These are phyloP conservation scores for Pollimyrus isidori DNA, from an alignment of 2,113 vertebrate genomes.

Conservation along the genomic window DNA sequence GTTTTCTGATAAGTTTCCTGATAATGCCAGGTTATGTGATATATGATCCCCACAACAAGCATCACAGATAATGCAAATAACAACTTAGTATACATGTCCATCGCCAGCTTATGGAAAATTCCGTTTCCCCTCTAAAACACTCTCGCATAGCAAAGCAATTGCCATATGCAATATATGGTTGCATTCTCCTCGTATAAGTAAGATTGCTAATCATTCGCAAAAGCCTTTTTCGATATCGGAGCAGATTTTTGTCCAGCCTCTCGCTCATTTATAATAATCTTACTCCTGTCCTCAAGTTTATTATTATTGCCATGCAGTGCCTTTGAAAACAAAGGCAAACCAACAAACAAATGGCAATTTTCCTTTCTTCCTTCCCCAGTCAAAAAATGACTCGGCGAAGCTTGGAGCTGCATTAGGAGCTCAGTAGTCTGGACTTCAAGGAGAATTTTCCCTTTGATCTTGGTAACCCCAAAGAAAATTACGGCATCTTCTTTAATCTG, in stretches of 20 bases:
- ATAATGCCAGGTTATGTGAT: not conserved
- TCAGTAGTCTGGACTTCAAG: conserved; percentile 67
- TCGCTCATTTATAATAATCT: conserved; percentile 15
- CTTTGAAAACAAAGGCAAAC: conserved; percentile 30
- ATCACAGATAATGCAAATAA: not conserved
- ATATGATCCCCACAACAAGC: not conserved
- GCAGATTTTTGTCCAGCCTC: not conserved
- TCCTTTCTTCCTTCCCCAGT: conserved; percentile 41
- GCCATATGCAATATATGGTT: not conserved
- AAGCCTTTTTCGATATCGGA: conserved; percentile 11
- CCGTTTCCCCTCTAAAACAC: conserved; percentile 1
- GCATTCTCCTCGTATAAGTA: not conserved
- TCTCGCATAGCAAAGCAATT: not conserved
- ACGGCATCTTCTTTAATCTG: conserved; percentile 76
- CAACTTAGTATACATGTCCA: not conserved
- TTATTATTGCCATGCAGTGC: conserved; percentile 23
- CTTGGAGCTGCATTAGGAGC: conserved; percentile 56
- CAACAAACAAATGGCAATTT: conserved; percentile 40
- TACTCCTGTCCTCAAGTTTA: conserved; percentile 24
- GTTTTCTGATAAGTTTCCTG: not conserved
- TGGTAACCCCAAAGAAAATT: conserved; percentile 69
- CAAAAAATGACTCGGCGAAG: conserved; percentile 57
- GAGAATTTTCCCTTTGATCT: conserved; percentile 77
- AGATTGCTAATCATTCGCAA: conserved; percentile 19
- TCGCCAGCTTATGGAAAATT: not conserved